Percentiles rank a stretch among this genome's conserved stretches.
Conservation (phyloP, 2,888 invertebrate species). For the Macropis europaea region DNA sequence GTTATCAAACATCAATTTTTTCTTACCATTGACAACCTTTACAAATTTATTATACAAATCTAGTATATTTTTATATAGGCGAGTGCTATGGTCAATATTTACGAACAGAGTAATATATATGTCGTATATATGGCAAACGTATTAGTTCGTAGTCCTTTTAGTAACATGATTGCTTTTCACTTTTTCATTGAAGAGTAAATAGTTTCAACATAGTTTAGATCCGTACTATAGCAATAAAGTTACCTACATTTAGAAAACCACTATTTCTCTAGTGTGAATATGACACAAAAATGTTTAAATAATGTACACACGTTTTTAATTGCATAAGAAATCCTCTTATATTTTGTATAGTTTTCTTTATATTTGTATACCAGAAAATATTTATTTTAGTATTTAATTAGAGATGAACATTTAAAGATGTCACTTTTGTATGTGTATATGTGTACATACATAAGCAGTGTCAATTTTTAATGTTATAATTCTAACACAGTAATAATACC, state of each 20-base stretch:
- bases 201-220: slow-evolving; percentile 15
- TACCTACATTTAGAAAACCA: slow-evolving; percentile 11
- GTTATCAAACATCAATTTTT: slow-evolving; percentile 47
- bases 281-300: slow-evolving; percentile 1
- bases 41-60: slow-evolving; percentile 28
- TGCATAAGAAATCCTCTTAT: slow-evolving; percentile 11
- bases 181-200: slow-evolving; percentile 8
- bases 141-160: slow-evolving; percentile 9
- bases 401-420: slow-evolving; percentile 27
- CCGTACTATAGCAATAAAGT: slow-evolving; percentile 56
- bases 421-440: slow-evolving; percentile 44
- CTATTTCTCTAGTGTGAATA: slow-evolving; percentile 5
- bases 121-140: neutral
- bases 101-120: slow-evolving; percentile 25
- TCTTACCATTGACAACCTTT: slow-evolving; percentile 30
- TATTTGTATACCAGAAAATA: slow-evolving; percentile 32
- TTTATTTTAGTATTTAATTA: slow-evolving; percentile 48
- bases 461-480: slow-evolving; percentile 58
- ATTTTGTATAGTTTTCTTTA: slow-evolving; percentile 29
- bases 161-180: slow-evolving; percentile 3
- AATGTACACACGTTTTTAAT: slow-evolving; percentile 10
- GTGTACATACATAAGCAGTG: slow-evolving; percentile 53
- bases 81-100: slow-evolving; percentile 10
- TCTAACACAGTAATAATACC: slow-evolving; percentile 46
- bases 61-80: slow-evolving; percentile 43